Percentiles rank a stretch among this genome's conserved stretches.
Conservation (phyloP, 2,113 vertebrate genomes). For the Lethenteron camtschaticum region DNA sequence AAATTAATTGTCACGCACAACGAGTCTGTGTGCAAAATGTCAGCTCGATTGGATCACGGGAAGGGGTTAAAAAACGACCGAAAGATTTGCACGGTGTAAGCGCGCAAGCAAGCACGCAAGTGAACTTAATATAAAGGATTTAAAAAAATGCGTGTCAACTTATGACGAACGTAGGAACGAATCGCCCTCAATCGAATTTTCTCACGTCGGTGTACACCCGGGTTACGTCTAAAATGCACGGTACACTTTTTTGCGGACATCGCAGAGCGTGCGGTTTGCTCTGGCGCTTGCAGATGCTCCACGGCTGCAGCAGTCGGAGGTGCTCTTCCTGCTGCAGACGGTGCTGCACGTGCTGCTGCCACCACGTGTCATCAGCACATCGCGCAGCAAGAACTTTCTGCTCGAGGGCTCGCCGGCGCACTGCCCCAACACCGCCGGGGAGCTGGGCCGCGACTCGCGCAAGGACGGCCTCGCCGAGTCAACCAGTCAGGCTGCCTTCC, state of each 20-base stretch:
- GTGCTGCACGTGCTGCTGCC: constrained; percentile 91
- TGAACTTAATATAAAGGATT: too few relatives aligned
- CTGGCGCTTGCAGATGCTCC: constrained; percentile 45
- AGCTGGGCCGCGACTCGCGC: constrained; percentile 64
- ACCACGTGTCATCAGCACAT: constrained; percentile 84
- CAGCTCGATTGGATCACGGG: too few relatives aligned
- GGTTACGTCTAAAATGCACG: neutral
- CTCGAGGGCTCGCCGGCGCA: constrained; percentile 83
- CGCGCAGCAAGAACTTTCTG: constrained; percentile 95
- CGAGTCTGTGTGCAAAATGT: too few relatives aligned
- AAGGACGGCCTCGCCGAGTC: constrained; percentile 76
- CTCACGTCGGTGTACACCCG: too few relatives aligned
- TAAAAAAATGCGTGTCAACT: too few relatives aligned
- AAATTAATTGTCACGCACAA: too few relatives aligned
- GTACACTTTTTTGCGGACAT: neutral
- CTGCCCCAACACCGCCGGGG: constrained; percentile 76
- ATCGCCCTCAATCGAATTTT: too few relatives aligned
- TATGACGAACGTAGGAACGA: too few relatives aligned
- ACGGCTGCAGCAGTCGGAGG: constrained; percentile 74
- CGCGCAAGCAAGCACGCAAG: too few relatives aligned
- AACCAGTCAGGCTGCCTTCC: constrained; percentile 87
- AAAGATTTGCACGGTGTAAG: too few relatives aligned
- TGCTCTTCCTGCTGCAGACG: constrained; percentile 77
- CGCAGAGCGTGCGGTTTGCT: too few relatives aligned
- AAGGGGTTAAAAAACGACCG: too few relatives aligned